These are phyloP conservation scores for Phyllotreta cruciferae DNA, from an alignment of 2,888 invertebrate genomes.

Conservation along the genomic window DNA sequence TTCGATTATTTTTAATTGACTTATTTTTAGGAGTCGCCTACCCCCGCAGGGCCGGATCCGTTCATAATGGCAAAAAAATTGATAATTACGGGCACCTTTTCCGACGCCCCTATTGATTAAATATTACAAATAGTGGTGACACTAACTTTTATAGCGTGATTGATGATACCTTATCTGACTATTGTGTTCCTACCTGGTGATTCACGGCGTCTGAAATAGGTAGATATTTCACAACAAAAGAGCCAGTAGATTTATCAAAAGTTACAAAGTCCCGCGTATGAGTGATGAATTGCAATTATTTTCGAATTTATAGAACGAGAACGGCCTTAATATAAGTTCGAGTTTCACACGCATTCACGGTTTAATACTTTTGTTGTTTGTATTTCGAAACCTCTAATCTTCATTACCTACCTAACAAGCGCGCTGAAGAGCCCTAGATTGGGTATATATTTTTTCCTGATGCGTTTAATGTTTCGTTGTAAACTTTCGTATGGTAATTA, in stretches of 20 bases:
- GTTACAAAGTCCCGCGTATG: conserved; percentile 6
- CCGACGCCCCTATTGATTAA: conserved; percentile 17
- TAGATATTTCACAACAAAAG: conserved; percentile 13
- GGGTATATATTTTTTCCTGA: too few species aligned
- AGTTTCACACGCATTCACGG: conserved; percentile 10
- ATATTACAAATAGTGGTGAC: conserved; percentile 20
- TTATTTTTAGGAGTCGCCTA: conserved; percentile 31
- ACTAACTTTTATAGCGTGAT: conserved; percentile 17
- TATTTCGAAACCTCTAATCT: too few species aligned
- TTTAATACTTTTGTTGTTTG: not conserved
- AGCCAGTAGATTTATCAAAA: conserved; percentile 16
- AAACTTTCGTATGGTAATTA: too few species aligned
- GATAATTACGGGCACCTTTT: not conserved
- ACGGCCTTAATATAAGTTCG: conserved; percentile 2
- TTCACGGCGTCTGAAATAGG: conserved; percentile 16
- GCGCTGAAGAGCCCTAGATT: too few species aligned
- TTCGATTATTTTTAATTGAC: conserved; percentile 36
- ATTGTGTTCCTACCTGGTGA: conserved; percentile 19
- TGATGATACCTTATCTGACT: conserved; percentile 18
- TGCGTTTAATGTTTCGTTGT: too few species aligned
- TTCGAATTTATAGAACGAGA: conserved; percentile 11
- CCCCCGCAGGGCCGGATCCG: conserved; percentile 6
- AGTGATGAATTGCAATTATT: conserved; percentile 17
- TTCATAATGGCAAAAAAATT: too few species aligned
- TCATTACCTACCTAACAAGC: too few species aligned